Base-by-base conservation (phyloP, 2,888 invertebrate genomes). In the Amiota minor region DNA sequence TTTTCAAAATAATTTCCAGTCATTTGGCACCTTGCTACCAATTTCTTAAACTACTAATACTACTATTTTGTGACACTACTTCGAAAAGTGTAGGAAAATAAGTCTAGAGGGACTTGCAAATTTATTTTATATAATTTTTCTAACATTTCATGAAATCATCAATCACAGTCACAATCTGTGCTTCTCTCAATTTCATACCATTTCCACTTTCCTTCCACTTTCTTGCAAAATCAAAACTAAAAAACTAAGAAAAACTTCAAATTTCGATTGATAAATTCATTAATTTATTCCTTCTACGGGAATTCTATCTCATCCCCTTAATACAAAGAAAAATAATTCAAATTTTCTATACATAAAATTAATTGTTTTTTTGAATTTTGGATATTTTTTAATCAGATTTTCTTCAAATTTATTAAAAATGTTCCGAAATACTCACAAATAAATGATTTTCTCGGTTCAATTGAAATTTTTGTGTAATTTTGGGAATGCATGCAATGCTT, bases 251-350 rank as follows among this genome's bases (percentile, higher is more conserved):
- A 70, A 35, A 75, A 65, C 12, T 14, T n/a, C 55, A 72, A 71
- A 61, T 64, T 47, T 59, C 10, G 12, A 59, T 9, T n/a, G 12
- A 20, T 59, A 11, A 20, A 20, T 59, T 59, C 12, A 12, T 20
- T 11, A 59, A n/a, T 18, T 18, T 20, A 59, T 23, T 23, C 23
- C 3, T 1, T 3, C 1, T 23, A 6, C 35, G 35, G 6, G 35
- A 35, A 35, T 35, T 35, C 6, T 35, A 6, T 35, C 3, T 23
- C 23, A 2, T 23, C 23, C 23, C 3, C 23, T 16, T 16, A 56
- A 56, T 20, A 20, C 56, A 62, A 10, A 35, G n/a, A 65, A 20
- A 47, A 71, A 76, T 72, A 53, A 62, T 76, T 62, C 20, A 16
- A 65, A 53, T 46, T 18, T 46, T 47, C 56, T n/a, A 9, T 64